These are phyloP conservation scores for Coreius guichenoti DNA, from an alignment of 2,797 vertebrate genomes.

Conservation along the genomic window DNA sequence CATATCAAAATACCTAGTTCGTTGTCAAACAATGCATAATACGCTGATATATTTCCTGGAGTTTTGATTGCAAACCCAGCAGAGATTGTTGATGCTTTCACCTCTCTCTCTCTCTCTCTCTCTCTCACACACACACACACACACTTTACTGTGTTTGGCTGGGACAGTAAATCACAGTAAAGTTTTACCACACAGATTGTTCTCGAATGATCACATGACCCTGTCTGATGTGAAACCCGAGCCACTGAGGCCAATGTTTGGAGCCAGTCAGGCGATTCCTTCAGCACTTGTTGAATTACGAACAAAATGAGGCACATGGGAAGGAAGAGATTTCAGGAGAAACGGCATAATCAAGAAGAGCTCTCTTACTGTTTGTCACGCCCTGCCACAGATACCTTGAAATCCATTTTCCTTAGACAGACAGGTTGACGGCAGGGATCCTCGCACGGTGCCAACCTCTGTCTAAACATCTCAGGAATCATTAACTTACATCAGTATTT, in stretches of 20 bases:
- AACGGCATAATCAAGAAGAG: constrained; percentile 21
- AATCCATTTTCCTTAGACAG: neutral
- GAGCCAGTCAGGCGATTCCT: constrained; percentile 62
- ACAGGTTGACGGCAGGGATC: neutral
- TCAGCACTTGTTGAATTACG: constrained; percentile 28
- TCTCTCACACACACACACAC: neutral
- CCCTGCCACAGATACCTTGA: constrained; percentile 29
- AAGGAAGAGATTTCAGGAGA: constrained; percentile 31
- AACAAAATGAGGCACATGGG: neutral
- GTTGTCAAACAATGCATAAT: neutral
- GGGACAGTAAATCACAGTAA: constrained; percentile 61
- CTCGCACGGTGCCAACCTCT: neutral
- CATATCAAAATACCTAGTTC: neutral
- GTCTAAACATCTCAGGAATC: constrained; percentile 30
- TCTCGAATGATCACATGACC: constrained; percentile 74
- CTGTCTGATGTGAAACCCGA: constrained; percentile 70
- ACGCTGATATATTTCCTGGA: neutral
- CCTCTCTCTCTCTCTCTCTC: neutral
- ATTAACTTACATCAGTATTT: constrained; percentile 35
- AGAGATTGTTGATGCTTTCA: neutral
- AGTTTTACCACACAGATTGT: constrained; percentile 66
- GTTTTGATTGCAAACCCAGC: constrained; percentile 2
- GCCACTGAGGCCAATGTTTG: constrained; percentile 22
- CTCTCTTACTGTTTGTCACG: constrained; percentile 25
- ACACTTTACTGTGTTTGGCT: neutral